phyloP scores from a whole-genome alignment of 1,140 invertebrate species.

The Pentalonia nigronervosa region DNA sequence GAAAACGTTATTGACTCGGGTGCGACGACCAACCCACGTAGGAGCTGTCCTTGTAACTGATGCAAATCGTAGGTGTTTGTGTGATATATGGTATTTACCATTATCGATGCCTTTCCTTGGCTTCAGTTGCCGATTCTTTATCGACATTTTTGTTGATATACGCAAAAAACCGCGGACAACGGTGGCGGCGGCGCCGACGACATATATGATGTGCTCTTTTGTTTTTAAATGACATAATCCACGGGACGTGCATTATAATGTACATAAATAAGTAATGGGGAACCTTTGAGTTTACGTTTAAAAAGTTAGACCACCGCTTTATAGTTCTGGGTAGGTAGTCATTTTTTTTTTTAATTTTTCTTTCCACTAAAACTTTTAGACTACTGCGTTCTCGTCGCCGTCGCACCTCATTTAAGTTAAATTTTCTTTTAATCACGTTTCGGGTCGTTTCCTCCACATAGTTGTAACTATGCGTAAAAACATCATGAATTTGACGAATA shows the following conservation, averaged over 20 bases:
- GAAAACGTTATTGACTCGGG: background rate
- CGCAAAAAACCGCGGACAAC: background rate
- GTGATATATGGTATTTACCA: background rate
- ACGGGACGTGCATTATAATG: background rate
- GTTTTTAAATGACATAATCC: background rate
- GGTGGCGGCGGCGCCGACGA: background rate
- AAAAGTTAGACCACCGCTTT: constrained; percentile 23
- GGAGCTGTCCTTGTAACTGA: background rate
- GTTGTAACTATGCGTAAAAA: background rate
- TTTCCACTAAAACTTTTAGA: background rate
- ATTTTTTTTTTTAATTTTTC: background rate
- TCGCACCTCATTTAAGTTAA: background rate
- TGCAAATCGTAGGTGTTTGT: background rate
- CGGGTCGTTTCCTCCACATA: background rate
- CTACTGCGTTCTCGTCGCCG: background rate
- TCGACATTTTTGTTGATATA: background rate
- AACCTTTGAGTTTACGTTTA: background rate
- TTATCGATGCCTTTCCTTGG: background rate
- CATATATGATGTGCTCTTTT: background rate
- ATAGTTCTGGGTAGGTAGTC: background rate
- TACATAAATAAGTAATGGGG: background rate
- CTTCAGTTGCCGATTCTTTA: background rate
- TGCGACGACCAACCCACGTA: background rate
- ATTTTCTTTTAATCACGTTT: constrained; percentile 1
- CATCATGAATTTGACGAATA: background rate